phyloP scores from a whole-genome alignment of 1,140 invertebrate species.

The Pseudomyrmex pallidus region DNA sequence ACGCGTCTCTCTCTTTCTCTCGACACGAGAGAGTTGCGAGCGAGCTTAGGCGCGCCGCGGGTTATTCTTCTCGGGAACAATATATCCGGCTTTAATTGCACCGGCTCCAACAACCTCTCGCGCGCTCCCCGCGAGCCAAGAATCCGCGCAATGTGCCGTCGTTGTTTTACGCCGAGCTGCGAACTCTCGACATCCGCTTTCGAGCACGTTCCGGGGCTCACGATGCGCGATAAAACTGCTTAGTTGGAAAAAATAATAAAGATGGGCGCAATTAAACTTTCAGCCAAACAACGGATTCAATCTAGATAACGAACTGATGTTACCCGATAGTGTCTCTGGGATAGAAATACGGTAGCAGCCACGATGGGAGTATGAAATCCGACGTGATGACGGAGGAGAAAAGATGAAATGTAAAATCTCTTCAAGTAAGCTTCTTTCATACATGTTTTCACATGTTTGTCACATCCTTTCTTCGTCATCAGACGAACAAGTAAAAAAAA shows the following conservation, averaged over 20 bases:
- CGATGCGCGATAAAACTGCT: constrained; percentile 59
- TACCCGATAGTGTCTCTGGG: not conserved
- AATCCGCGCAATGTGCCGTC: constrained; percentile 66
- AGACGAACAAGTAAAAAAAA: constrained; percentile 8
- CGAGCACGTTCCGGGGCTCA: not conserved
- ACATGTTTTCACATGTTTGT: not conserved
- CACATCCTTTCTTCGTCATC: not conserved
- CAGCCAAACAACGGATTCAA: not conserved
- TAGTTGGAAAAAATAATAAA: constrained; percentile 45
- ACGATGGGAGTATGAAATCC: not conserved
- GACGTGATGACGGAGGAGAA: not conserved
- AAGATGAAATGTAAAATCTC: not conserved
- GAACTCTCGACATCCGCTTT: constrained; percentile 38
- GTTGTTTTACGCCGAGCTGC: constrained; percentile 48
- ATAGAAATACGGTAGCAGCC: not conserved
- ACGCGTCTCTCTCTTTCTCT: not conserved
- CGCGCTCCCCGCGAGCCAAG: constrained; percentile 52
- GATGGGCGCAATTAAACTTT: constrained; percentile 29
- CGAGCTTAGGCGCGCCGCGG: constrained; percentile 43
- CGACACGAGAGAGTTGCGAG: constrained; percentile 17
- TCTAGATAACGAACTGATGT: constrained; percentile 16
- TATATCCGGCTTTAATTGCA: constrained; percentile 70
- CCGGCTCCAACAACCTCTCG: constrained; percentile 48
- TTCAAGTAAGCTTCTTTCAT: not conserved
- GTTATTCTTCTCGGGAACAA: constrained; percentile 69